These are phyloP conservation scores for Gnathonemus echidnorhynchus DNA, from an alignment of 2,113 vertebrate genomes.

Conservation along the genomic window DNA sequence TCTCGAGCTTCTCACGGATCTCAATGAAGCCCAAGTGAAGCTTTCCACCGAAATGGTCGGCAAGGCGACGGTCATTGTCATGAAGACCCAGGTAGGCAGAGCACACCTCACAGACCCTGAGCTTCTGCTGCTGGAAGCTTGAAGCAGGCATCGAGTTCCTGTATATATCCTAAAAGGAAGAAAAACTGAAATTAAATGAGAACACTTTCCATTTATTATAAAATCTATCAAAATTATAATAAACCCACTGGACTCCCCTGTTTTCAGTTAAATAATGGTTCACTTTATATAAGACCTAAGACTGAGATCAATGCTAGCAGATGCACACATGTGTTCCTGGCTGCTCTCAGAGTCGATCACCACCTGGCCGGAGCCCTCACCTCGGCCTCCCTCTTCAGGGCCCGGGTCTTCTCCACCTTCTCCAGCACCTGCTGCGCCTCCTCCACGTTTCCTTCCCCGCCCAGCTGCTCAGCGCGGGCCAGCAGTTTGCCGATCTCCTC, in stretches of 20 bases:
- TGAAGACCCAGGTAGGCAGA: conserved; percentile 96
- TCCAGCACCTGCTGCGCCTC: conserved; percentile 95
- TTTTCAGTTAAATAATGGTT: background rate
- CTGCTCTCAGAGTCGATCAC: background rate
- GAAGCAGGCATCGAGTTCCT: conserved; percentile 98
- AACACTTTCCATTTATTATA: background rate
- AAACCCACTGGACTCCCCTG: background rate
- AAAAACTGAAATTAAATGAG: conserved; percentile 13
- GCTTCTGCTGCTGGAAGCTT: conserved; percentile 97
- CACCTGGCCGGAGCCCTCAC: conserved; percentile 47
- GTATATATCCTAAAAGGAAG: conserved; percentile 79
- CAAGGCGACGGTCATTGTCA: conserved; percentile 91
- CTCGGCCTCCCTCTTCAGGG: conserved; percentile 93
- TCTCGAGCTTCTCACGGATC: conserved; percentile 96
- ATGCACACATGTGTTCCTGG: background rate
- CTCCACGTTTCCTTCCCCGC: conserved; percentile 93
- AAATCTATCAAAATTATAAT: background rate
- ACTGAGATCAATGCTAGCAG: background rate
- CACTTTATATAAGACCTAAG: background rate
- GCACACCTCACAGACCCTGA: conserved; percentile 95
- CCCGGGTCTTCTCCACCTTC: conserved; percentile 91
- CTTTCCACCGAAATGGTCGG: conserved; percentile 97
- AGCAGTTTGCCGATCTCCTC: conserved; percentile 97
- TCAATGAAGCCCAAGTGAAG: conserved; percentile 97
- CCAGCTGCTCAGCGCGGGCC: conserved; percentile 90